These are phyloP conservation scores for Dinoponera quadriceps DNA, from an alignment of 1,140 invertebrate species.

Conservation along the genomic window DNA sequence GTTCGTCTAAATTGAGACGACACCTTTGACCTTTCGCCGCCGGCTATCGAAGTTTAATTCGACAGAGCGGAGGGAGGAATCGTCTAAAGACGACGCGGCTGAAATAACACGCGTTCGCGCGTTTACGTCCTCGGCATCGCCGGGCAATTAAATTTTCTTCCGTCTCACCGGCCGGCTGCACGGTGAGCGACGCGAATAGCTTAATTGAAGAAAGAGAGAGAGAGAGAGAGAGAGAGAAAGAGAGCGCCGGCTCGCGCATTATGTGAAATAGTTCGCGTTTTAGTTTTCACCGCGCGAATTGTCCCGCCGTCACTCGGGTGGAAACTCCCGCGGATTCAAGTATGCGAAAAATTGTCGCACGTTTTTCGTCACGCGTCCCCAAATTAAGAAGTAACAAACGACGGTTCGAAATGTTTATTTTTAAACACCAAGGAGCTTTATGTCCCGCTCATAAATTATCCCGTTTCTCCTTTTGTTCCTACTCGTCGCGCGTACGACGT, in stretches of 20 bases:
- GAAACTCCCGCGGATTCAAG: slow-evolving; percentile 36
- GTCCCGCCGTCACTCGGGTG: not conserved
- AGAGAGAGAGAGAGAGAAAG: too few species aligned
- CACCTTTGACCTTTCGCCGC: slow-evolving; percentile 29
- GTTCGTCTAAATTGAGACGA: slow-evolving; percentile 40
- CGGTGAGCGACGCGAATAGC: not conserved
- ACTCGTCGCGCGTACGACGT: not conserved
- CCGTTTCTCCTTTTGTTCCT: slow-evolving; percentile 20
- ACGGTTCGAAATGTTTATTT: slow-evolving; percentile 22
- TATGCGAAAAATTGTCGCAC: slow-evolving; percentile 8
- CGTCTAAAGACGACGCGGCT: slow-evolving; percentile 24
- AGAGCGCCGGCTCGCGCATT: slow-evolving; percentile 17
- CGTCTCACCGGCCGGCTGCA: not conserved
- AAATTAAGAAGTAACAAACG: slow-evolving; percentile 34
- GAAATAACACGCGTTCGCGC: slow-evolving; percentile 26
- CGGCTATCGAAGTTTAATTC: slow-evolving; percentile 15
- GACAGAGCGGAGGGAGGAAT: not conserved
- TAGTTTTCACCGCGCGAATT: slow-evolving; percentile 21
- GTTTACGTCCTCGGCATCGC: not conserved
- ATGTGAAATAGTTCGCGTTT: slow-evolving; percentile 35
- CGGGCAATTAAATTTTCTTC: slow-evolving; percentile 36
- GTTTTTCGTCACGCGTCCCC: not conserved
- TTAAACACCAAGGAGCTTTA: slow-evolving; percentile 17
- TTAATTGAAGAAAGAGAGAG: slow-evolving; percentile 33
- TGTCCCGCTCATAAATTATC: slow-evolving; percentile 18